Percentiles rank a stretch among this genome's conserved stretches.
Evolutionary conservation across 2,797 vertebrate species (phyloP).

Genomic region (Cheirogaleus major): DNA sequence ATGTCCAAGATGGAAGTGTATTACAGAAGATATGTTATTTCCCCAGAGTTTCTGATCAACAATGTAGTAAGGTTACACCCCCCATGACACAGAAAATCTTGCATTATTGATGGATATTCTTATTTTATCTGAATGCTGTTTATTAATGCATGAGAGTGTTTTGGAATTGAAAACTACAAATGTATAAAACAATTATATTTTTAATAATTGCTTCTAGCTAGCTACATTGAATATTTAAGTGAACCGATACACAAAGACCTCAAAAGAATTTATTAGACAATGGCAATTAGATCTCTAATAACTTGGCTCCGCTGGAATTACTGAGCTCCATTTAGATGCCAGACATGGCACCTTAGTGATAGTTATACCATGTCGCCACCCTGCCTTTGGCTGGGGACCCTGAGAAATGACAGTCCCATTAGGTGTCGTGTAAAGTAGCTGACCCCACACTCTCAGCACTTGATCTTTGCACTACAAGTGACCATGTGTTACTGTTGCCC

Average conservation of each 20-base stretch:
- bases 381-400: conserved; percentile 91
- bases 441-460: conserved; percentile 85
- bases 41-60: conserved; percentile 81
- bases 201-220: conserved; percentile 61
- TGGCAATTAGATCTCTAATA: conserved; percentile 88
- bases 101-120: conserved; percentile 85
- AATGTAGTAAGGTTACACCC: conserved; percentile 72
- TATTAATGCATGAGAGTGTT: conserved; percentile 84
- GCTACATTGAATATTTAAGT: conserved; percentile 56
- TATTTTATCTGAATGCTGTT: conserved; percentile 71
- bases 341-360: conserved; percentile 94
- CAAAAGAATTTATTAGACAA: conserved; percentile 82
- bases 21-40: conserved; percentile 81
- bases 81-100: conserved; percentile 71
- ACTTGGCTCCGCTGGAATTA: conserved; percentile 83
- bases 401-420: conserved; percentile 92
- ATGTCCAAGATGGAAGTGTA: conserved; percentile 56
- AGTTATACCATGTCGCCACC: conserved; percentile 92
- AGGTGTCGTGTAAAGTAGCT: conserved; percentile 86
- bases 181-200: conserved; percentile 67
- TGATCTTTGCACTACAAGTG: conserved; percentile 85
- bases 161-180: conserved; percentile 77
- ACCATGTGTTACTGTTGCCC: conserved; percentile 84
- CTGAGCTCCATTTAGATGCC: conserved; percentile 89
- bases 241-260: background rate